Evolutionary conservation across 2,888 invertebrate genomes (phyloP).

Genomic region (Sialis lutaria): DNA sequence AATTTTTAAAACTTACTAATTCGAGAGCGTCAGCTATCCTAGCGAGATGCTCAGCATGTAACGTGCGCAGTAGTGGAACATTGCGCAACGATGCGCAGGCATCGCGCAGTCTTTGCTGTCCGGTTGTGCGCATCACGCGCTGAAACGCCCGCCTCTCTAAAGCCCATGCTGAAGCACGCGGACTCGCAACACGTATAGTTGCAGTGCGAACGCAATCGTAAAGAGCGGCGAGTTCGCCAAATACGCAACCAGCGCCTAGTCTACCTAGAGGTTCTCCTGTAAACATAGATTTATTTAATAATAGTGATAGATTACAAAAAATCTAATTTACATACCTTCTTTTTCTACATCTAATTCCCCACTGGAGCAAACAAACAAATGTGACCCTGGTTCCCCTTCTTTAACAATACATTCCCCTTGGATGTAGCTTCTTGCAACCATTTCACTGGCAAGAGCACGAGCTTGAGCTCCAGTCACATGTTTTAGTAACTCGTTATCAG

Average conservation of each 20-base stretch:
- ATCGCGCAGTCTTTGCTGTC: slow-evolving; percentile 45
- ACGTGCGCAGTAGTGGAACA: slow-evolving; percentile 38
- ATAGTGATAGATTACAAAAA: too few relatives aligned
- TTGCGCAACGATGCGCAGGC: slow-evolving; percentile 46
- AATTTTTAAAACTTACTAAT: slow-evolving; percentile 31
- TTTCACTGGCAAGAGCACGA: slow-evolving; percentile 46
- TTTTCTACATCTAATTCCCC: slow-evolving; percentile 52
- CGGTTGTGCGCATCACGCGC: slow-evolving; percentile 53
- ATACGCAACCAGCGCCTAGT: slow-evolving; percentile 44
- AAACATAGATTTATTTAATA: too few relatives aligned
- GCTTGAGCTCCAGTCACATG: slow-evolving; percentile 44
- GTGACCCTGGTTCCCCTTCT: slow-evolving; percentile 44
- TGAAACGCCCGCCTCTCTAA: slow-evolving; percentile 50
- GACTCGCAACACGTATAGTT: slow-evolving; percentile 35
- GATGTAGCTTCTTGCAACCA: slow-evolving; percentile 36
- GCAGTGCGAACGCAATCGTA: slow-evolving; percentile 58
- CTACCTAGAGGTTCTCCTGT: slow-evolving; percentile 27
- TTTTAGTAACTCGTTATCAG: slow-evolving; percentile 48
- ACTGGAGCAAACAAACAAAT: slow-evolving; percentile 42
- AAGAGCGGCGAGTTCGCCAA: slow-evolving; percentile 56
- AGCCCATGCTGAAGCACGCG: slow-evolving; percentile 47
- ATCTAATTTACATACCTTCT: slow-evolving; percentile 28
- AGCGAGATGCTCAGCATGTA: slow-evolving; percentile 36
- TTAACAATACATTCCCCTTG: slow-evolving; percentile 37
- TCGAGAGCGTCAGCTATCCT: slow-evolving; percentile 55